Conservation (phyloP, 2,888 invertebrate species). For the Ischnura elegans region DNA sequence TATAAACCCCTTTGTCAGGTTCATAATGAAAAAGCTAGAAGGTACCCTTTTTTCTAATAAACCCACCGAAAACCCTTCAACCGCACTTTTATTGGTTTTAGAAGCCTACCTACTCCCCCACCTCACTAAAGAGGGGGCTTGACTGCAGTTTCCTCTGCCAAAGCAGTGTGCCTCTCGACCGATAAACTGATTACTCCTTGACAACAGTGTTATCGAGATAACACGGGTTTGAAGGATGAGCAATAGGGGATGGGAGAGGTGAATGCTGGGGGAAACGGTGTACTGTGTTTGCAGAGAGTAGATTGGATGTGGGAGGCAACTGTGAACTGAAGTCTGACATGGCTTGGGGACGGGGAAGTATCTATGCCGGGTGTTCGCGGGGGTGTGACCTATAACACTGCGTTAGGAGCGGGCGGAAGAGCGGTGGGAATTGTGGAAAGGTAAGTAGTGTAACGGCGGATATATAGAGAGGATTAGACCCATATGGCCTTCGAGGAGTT, state of each 20-base stretch:
- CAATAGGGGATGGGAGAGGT: background rate
- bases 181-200: conserved; percentile 35
- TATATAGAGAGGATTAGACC: background rate
- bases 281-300: conserved; percentile 3
- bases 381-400: background rate
- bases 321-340: background rate
- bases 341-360: background rate
- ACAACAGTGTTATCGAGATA: conserved; percentile 35
- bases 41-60: background rate
- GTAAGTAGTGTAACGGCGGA: conserved; percentile 2
- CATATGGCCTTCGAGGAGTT: background rate
- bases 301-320: background rate
- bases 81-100: background rate
- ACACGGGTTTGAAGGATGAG: conserved; percentile 31
- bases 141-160: background rate
- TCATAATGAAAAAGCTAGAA: no score
- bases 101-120: background rate
- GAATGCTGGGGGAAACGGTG: background rate
- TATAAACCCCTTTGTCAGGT: no score
- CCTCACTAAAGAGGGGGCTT: background rate
- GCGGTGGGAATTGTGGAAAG: background rate
- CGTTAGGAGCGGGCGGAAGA: background rate
- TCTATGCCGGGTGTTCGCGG: background rate
- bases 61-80: background rate
- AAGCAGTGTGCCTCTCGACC: background rate